These are phyloP conservation scores for Tragelaphus oryx DNA, from an alignment of 2,797 vertebrate species.

Conservation along the genomic window DNA sequence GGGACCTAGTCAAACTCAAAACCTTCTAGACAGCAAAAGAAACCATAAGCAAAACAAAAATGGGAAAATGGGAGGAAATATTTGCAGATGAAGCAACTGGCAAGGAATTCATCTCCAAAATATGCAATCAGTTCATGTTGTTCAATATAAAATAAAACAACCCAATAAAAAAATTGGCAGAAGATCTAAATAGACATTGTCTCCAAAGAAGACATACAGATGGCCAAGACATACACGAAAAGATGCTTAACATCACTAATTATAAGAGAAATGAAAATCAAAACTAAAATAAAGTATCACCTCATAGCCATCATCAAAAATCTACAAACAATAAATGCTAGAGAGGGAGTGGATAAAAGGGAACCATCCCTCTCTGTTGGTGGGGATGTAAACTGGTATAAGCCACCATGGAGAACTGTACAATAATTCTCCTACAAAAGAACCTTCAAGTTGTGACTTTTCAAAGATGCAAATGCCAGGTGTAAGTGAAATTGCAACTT, in stretches of 20 bases:
- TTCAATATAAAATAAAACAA: neutral
- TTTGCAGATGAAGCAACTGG: neutral
- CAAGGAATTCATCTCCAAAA: neutral
- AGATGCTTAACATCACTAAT: neutral
- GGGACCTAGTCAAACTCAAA: neutral
- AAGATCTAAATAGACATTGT: neutral
- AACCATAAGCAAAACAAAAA: neutral
- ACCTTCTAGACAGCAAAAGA: neutral
- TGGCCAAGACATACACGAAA: neutral
- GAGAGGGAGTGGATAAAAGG: neutral
- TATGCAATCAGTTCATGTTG: neutral
- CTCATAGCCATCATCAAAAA: neutral
- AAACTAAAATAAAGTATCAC: neutral
- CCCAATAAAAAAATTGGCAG: neutral
- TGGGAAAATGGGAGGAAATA: neutral
- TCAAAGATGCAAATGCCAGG: neutral
- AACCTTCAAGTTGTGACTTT: neutral
- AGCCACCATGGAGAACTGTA: neutral
- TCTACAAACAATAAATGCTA: neutral
- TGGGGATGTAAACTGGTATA: neutral
- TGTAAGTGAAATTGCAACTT: neutral
- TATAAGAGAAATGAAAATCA: neutral
- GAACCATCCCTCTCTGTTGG: neutral
- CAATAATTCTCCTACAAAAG: neutral
- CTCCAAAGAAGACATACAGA: neutral